phyloP scores from a whole-genome alignment of 2,888 invertebrate species.

The Druceiella hillmani region DNA sequence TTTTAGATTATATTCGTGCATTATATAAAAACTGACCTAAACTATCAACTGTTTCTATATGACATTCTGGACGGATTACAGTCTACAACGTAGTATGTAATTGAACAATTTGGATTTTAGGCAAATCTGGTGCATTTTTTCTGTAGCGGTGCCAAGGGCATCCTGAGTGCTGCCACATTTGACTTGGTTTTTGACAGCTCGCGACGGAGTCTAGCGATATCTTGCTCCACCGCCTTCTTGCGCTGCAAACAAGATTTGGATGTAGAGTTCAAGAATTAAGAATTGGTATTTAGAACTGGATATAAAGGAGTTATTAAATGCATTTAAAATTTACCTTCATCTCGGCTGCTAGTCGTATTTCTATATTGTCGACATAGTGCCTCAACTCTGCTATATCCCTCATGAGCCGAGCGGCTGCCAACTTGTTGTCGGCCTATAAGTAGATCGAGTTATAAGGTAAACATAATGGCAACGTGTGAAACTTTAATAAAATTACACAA shows the following conservation, averaged over 20 bases:
- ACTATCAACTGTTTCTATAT: too few relatives aligned
- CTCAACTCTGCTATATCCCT: conserved; percentile 47
- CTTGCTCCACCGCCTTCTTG: conserved; percentile 47
- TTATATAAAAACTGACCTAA: too few relatives aligned
- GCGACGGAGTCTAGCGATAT: conserved; percentile 44
- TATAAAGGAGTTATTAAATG: not conserved
- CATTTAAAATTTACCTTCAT: conserved; percentile 34
- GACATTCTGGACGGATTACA: too few relatives aligned
- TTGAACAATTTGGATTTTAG: too few relatives aligned
- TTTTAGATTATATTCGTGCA: too few relatives aligned
- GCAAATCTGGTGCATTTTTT: conserved; percentile 42
- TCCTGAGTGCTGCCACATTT: conserved; percentile 53
- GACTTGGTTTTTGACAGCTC: conserved; percentile 43
- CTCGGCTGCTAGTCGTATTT: conserved; percentile 38
- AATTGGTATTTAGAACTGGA: conserved; percentile 11
- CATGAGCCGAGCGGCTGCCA: conserved; percentile 45
- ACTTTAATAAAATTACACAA: too few relatives aligned
- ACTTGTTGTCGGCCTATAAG: conserved; percentile 43
- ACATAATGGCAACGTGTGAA: too few relatives aligned
- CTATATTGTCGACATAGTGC: conserved; percentile 41
- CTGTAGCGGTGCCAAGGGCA: conserved; percentile 46
- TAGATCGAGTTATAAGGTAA: too few relatives aligned
- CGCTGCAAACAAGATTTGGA: conserved; percentile 38
- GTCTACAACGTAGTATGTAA: too few relatives aligned
- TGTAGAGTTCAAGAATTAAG: conserved; percentile 10